Conservation (phyloP, 2,888 invertebrate genomes). For the Imbricaverruca yamaguchii region DNA sequence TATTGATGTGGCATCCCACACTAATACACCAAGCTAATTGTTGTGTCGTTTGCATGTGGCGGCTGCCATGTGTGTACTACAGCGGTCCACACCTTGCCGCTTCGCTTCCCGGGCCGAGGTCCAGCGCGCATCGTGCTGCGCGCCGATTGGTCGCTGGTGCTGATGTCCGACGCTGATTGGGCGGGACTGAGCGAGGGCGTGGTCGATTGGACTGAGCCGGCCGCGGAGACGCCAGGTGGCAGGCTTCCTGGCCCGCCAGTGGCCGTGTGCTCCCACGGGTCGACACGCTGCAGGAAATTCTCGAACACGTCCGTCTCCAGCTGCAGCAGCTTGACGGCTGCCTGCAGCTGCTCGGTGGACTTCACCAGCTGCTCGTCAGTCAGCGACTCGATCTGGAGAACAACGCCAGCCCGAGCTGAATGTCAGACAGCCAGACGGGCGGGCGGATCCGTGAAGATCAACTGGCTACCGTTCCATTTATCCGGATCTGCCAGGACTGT, state of each 20-base stretch:
- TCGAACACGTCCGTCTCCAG: slow-evolving; percentile 17
- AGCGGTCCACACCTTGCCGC: background rate
- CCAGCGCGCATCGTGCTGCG: background rate
- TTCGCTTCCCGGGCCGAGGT: background rate
- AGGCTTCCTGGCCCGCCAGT: background rate
- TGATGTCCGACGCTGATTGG: slow-evolving; percentile 1
- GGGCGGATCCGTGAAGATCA: background rate
- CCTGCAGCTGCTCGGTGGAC: slow-evolving; percentile 11
- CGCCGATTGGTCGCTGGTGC: slow-evolving; percentile 9
- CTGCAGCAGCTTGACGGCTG: background rate
- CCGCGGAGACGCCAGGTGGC: background rate
- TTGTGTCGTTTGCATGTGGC: no score
- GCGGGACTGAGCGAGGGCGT: slow-evolving; percentile 5
- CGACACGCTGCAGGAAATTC: background rate
- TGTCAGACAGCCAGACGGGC: background rate
- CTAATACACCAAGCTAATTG: no score
- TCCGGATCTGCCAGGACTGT: no score
- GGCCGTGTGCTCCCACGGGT: slow-evolving; percentile 6
- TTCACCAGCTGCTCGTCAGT: background rate
- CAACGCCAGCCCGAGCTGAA: background rate
- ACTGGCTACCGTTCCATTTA: no score
- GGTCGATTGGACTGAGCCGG: background rate
- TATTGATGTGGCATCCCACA: no score
- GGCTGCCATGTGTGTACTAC: no score
- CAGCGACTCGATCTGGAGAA: background rate